Percentiles rank a stretch among this genome's conserved stretches.
Conservation (phyloP, 2,888 invertebrate species). For the Troides aeacus region DNA sequence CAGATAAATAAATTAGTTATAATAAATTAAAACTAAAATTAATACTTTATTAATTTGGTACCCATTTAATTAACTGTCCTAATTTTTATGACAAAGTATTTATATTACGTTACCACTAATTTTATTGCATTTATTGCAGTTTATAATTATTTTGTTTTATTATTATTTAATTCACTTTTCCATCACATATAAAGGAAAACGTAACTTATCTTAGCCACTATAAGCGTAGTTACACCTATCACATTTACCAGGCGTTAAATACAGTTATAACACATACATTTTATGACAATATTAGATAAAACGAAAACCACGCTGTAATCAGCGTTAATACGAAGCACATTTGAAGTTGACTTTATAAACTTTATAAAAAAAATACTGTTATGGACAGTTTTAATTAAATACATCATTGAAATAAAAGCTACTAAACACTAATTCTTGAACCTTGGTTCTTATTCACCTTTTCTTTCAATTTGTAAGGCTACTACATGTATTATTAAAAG, state of each 20-base stretch:
- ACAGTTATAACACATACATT: not conserved
- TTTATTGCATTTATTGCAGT: not conserved
- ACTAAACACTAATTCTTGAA: no score
- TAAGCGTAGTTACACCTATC: conserved; percentile 77
- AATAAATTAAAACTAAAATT: not conserved
- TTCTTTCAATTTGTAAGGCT: no score
- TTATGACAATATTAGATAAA: not conserved
- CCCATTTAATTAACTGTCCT: not conserved
- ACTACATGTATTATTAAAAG: not conserved
- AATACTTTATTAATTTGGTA: not conserved
- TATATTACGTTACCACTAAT: not conserved
- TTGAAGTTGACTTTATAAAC: not conserved
- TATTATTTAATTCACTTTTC: conserved; percentile 27
- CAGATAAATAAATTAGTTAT: not conserved
- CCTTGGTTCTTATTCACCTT: no score
- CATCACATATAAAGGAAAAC: conserved; percentile 48
- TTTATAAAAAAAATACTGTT: not conserved
- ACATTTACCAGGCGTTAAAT: conserved; percentile 62
- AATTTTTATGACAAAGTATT: conserved; percentile 1
- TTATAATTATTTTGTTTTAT: conserved; percentile 10
- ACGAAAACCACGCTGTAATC: not conserved
- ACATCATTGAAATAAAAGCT: no score
- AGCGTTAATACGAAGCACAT: not conserved
- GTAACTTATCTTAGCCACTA: conserved; percentile 50
- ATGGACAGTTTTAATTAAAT: not conserved